Conservation (phyloP, 1,140 invertebrate species). For the Thalassaphorura encarpata region DNA sequence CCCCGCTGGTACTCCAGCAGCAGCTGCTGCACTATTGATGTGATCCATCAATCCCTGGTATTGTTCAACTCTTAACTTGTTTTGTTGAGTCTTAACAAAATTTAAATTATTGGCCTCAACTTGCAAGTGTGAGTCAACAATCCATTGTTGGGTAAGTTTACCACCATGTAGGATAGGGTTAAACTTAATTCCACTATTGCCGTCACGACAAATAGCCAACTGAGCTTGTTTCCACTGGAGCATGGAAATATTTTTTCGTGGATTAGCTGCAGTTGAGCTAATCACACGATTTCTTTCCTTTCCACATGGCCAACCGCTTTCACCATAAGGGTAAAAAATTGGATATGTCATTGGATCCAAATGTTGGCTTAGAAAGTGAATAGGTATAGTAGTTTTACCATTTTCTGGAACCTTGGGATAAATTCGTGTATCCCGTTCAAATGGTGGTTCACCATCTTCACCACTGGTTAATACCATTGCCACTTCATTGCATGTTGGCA, state of each 20-base stretch:
- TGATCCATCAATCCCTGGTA: slow-evolving; percentile 31
- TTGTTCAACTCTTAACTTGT: slow-evolving; percentile 28
- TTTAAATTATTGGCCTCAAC: slow-evolving; percentile 33
- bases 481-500: slow-evolving; percentile 17
- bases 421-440: slow-evolving; percentile 18
- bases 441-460: slow-evolving; percentile 16
- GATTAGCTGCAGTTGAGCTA: background rate
- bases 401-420: background rate
- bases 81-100: slow-evolving; percentile 31
- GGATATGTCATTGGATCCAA: slow-evolving; percentile 42
- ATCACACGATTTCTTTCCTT: no score
- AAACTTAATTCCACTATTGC: no score
- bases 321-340: slow-evolving; percentile 40
- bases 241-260: background rate
- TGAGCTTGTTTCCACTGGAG: background rate
- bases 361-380: slow-evolving; percentile 6
- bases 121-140: slow-evolving; percentile 34
- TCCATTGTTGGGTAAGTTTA: slow-evolving; percentile 33
- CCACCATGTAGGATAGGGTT: slow-evolving; percentile 28
- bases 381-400: background rate
- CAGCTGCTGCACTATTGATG: slow-evolving; percentile 10
- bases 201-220: background rate
- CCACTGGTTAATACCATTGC: slow-evolving; percentile 20
- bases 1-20: slow-evolving; percentile 1
- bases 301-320: slow-evolving; percentile 37